Percentiles rank a stretch among this genome's conserved stretches.
phyloP scores from a whole-genome alignment of 1,140 invertebrate genomes.

The Trichogramma pretiosum region DNA sequence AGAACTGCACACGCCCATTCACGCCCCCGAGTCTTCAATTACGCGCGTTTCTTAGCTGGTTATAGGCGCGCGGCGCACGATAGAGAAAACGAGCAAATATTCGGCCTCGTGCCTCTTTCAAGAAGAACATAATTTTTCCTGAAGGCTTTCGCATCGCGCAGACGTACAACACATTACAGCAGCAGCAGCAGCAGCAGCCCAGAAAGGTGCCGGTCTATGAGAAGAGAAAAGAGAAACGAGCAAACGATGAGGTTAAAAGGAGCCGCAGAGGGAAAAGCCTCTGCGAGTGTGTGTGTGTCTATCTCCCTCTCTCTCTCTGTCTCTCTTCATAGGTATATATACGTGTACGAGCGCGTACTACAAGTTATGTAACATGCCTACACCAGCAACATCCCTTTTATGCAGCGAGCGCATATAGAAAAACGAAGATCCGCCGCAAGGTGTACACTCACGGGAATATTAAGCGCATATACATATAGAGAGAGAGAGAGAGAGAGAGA shows the following conservation, averaged over 20 bases:
- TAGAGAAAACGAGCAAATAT: slow-evolving; percentile 26
- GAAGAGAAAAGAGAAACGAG: slow-evolving; percentile 10
- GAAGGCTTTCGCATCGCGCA: too few species aligned
- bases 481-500: too few species aligned
- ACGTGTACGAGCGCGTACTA: not conserved
- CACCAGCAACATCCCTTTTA: too few species aligned
- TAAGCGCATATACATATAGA: too few species aligned
- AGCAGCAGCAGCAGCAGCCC: not conserved
- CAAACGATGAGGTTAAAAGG: slow-evolving; percentile 18
- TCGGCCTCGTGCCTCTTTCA: too few species aligned
- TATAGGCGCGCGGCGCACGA: slow-evolving; percentile 20
- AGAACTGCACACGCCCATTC: slow-evolving; percentile 32
- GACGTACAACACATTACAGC: not conserved
- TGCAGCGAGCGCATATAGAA: not conserved
- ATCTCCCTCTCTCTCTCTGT: too few species aligned
- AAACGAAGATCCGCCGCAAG: not conserved
- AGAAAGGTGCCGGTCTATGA: slow-evolving; percentile 6
- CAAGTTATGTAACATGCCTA: too few species aligned
- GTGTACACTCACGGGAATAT: too few species aligned
- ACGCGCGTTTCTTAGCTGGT: slow-evolving; percentile 29
- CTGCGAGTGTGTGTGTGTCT: not conserved
- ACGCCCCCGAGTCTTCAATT: slow-evolving; percentile 32
- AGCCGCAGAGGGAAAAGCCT: not conserved
- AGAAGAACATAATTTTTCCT: slow-evolving; percentile 35
- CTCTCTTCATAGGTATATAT: too few species aligned